Evolutionary conservation across 2,797 vertebrate species (phyloP).

Genomic region (Diglossa cyanea): DNA sequence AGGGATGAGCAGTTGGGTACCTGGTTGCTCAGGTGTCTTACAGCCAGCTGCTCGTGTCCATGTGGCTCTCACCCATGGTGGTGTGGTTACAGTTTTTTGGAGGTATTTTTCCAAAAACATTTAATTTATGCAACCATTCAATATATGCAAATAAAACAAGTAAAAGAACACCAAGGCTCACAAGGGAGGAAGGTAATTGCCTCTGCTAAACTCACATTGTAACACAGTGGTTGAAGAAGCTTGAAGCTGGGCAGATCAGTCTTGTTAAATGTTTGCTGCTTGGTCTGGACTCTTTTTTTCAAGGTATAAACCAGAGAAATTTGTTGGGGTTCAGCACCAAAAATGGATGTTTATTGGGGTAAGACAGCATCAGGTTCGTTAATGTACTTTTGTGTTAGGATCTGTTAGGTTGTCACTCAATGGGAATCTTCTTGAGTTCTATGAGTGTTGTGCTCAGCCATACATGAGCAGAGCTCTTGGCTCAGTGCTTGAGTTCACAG

Average conservation of each 20-base stretch:
- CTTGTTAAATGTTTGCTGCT: neutral
- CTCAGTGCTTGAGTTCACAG: neutral
- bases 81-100: neutral
- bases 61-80: accelerated
- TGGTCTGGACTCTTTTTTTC: neutral
- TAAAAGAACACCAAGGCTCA: neutral
- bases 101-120: neutral
- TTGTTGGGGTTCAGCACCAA: neutral
- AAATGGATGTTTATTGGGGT: neutral
- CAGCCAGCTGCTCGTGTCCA: accelerated
- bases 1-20: neutral
- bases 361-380: neutral
- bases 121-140: neutral
- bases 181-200: neutral
- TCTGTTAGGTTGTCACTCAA: neutral
- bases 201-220: accelerated
- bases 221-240: neutral
- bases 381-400: neutral
- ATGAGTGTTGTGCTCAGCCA: accelerated
- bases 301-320: neutral
- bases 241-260: neutral
- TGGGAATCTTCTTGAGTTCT: neutral
- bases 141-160: neutral
- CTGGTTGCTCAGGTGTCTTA: neutral
- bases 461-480: accelerated